phyloP scores from a whole-genome alignment of 2,113 vertebrate species.

The Amia ocellicauda region DNA sequence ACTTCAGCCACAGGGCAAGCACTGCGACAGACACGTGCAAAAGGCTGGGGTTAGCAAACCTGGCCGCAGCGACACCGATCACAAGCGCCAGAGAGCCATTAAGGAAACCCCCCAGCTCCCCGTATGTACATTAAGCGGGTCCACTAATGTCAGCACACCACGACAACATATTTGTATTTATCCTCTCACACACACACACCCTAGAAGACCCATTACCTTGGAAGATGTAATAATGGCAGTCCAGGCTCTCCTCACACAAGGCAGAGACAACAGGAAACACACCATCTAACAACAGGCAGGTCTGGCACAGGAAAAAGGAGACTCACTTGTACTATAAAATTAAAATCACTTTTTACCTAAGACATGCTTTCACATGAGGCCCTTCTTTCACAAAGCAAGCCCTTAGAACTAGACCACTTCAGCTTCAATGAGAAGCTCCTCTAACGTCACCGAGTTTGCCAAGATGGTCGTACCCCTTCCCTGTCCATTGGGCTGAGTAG shows the following conservation, averaged over 20 bases:
- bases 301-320: slow-evolving; percentile 43
- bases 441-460: too few species aligned
- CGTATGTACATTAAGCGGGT: too few species aligned
- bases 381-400: neutral
- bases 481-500: slow-evolving; percentile 42
- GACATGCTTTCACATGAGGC: neutral
- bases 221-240: slow-evolving; percentile 72
- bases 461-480: slow-evolving; percentile 38
- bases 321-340: too few species aligned
- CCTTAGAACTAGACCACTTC: neutral
- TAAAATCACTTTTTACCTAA: too few species aligned
- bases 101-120: too few species aligned
- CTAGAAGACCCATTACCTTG: slow-evolving; percentile 69
- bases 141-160: too few species aligned
- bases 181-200: neutral
- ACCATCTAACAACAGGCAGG: slow-evolving; percentile 64
- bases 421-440: too few species aligned
- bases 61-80: neutral
- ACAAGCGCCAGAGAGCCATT: too few species aligned
- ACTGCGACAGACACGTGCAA: slow-evolving; percentile 57
- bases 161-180: too few species aligned
- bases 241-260: slow-evolving; percentile 65
- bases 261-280: slow-evolving; percentile 65
- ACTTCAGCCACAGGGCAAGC: slow-evolving; percentile 75
- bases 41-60: slow-evolving; percentile 7